These are phyloP conservation scores for Lepidurus arcticus DNA, from an alignment of 1,140 invertebrate species.

Conservation along the genomic window DNA sequence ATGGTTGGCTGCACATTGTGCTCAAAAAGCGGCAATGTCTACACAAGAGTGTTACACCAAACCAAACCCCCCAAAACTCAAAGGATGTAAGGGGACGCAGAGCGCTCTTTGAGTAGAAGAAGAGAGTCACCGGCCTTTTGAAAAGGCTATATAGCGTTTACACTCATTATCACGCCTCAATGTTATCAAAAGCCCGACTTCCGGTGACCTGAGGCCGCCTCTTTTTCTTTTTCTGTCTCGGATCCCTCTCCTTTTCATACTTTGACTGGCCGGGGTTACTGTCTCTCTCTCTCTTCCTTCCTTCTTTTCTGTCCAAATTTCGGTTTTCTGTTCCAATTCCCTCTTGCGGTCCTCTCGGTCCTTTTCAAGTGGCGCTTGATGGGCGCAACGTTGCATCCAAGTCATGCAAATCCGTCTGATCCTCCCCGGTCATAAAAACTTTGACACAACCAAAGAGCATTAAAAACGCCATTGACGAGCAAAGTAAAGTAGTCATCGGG, in stretches of 20 bases:
- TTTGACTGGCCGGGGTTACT: too few species aligned
- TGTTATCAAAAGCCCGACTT: conserved; percentile 19
- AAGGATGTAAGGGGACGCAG: background rate
- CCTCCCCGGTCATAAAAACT: background rate
- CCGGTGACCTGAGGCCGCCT: background rate
- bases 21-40: background rate
- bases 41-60: background rate
- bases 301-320: background rate
- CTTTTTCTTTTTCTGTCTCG: background rate
- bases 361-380: background rate
- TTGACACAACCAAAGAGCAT: background rate
- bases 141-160: background rate
- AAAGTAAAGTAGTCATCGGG: background rate
- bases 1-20: background rate
- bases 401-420: background rate
- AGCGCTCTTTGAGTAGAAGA: background rate
- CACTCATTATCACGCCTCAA: conserved; percentile 18
- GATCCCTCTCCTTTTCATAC: background rate
- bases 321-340: background rate
- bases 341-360: background rate
- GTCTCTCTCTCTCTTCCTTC: background rate
- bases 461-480: background rate
- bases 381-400: background rate
- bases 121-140: background rate
- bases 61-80: too few species aligned